phyloP scores from a whole-genome alignment of 2,888 invertebrate genomes.

The Chelonus formosanus region DNA sequence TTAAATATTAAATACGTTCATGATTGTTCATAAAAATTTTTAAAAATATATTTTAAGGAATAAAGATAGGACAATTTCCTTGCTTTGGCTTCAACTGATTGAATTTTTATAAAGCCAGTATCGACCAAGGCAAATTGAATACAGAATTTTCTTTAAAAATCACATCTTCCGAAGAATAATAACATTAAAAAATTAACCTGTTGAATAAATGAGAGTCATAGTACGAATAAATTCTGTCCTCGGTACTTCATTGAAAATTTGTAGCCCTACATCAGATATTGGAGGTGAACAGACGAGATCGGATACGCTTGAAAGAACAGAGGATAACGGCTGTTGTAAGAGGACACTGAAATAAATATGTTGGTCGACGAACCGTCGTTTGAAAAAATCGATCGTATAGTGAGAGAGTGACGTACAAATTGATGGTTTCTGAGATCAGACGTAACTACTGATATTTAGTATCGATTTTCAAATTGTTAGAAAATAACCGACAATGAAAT shows the following conservation, averaged over 20 bases:
- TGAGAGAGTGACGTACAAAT: constrained; percentile 17
- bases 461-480: background rate
- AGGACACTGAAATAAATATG: constrained; percentile 31
- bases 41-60: no score
- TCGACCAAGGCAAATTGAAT: no score
- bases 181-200: no score
- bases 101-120: no score
- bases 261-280: background rate
- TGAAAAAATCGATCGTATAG: constrained; percentile 26
- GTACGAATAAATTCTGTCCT: constrained; percentile 4
- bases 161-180: no score
- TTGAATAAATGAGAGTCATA: no score
- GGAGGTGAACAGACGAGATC: constrained; percentile 6
- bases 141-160: no score
- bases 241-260: background rate
- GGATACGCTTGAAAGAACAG: constrained; percentile 19
- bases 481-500: background rate
- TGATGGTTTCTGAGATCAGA: constrained; percentile 5
- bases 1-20: no score
- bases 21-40: no score
- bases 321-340: constrained; percentile 19
- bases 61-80: no score
- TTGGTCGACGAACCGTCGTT: constrained; percentile 30
- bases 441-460: constrained; percentile 18
- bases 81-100: no score